Evolutionary conservation across 2,113 vertebrate genomes (phyloP).

Genomic region (Mustelus asterias): DNA sequence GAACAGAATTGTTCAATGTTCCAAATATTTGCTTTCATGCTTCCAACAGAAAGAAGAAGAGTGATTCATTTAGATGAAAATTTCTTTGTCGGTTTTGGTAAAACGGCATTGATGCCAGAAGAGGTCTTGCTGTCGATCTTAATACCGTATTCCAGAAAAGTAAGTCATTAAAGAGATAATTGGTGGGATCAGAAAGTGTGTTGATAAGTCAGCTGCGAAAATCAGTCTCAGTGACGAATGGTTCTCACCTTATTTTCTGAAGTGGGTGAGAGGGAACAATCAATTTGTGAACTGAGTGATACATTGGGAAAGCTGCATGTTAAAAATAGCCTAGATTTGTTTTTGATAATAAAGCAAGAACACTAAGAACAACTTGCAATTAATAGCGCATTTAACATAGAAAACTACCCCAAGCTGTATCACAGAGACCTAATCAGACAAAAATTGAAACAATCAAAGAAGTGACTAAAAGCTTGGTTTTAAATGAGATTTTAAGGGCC

Average conservation of each 20-base stretch:
- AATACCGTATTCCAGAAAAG: slow-evolving; percentile 70
- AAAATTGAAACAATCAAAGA: neutral
- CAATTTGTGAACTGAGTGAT: neutral
- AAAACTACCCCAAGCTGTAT: neutral
- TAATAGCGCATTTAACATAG: neutral
- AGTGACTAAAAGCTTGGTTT: neutral
- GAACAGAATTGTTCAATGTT: neutral
- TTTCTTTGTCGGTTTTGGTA: slow-evolving; percentile 65
- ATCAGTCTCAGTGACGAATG: neutral
- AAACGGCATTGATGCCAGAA: slow-evolving; percentile 60
- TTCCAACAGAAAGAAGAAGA: slow-evolving; percentile 49
- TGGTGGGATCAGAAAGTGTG: neutral
- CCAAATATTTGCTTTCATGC: slow-evolving; percentile 30
- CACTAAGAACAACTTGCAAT: neutral
- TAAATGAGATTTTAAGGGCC: neutral
- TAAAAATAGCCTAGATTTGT: neutral
- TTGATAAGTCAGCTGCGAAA: neutral
- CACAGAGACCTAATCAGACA: neutral
- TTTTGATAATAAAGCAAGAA: neutral
- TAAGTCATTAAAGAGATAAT: slow-evolving; percentile 43
- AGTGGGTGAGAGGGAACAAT: neutral
- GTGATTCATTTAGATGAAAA: slow-evolving; percentile 63
- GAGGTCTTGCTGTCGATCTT: slow-evolving; percentile 71
- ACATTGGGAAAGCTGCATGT: neutral
- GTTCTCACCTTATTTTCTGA: neutral